Base-by-base conservation (phyloP, 2,888 invertebrate genomes). In the Sinodicranocentrus sp. region DNA sequence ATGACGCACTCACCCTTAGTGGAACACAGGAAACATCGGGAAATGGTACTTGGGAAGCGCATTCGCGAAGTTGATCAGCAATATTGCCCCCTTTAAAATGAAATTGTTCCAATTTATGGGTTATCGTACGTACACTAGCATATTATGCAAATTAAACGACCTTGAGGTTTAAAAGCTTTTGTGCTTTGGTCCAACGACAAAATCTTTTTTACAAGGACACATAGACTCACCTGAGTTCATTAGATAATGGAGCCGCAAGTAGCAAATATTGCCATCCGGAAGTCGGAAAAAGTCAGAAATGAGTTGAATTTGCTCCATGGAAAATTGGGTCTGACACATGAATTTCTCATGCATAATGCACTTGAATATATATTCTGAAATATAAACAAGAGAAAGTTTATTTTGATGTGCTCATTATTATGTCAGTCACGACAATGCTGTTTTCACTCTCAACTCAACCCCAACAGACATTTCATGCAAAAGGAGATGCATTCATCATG, bases 301-400 rank as follows among this genome's bases (percentile, higher is more conserved):
- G 25, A 87, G 75, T 70, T 88, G 87, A 19, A 87, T 76, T 26
- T 84, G 83, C 28, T 88, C 88, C 76, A 82, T 52, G 0, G 80
- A 80, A 68, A 88, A 88, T n/a, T 86, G 85, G 43, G 82, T 78
- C 71, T 85, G 87, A 67, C 88, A 87, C 84, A 87, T 82, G 71
- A 87, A 88, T 52, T 84, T 86, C 71, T 88, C 88, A 63, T 88
- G 87, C 88, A 88, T 87, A 21, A 87, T 48, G 65, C 88, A 88
- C 71, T 88, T 88, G 87, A 88, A 88, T 13, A 87, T 39, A 59
- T 84, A 83, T 43, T 88, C 88, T 88, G 72, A 52, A 23, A 25
- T 52, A 68, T 65, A 17, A 70, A 21, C 23, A 52, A n/a, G 23
- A 54, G 43, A 39, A 54, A 25, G 25, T 19, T 54, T 26, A 25